Evolutionary conservation across 2,113 vertebrate genomes (phyloP).

Genomic region (Pituophis catenifer): DNA sequence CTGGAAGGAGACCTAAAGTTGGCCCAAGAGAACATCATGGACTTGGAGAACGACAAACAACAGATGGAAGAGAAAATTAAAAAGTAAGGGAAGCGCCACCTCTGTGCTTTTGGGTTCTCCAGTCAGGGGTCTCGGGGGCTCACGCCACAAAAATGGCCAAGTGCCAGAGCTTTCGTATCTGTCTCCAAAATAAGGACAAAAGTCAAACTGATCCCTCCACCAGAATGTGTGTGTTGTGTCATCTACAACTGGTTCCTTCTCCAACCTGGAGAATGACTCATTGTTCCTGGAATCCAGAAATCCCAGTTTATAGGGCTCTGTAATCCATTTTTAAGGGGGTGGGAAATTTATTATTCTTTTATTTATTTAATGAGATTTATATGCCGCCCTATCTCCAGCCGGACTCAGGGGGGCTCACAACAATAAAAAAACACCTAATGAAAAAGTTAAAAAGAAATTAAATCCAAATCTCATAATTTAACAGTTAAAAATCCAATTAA

Average conservation of each 20-base stretch:
- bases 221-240: background rate
- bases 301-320: background rate
- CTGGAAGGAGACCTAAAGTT: conserved; percentile 77
- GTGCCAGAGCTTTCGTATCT: rapidly evolving
- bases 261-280: no score
- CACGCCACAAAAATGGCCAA: rapidly evolving
- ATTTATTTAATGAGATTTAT: no score
- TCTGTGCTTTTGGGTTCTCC: no score
- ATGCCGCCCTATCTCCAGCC: no score
- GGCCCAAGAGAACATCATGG: conserved; percentile 77
- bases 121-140: background rate
- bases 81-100: conserved; percentile 53
- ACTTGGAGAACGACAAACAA: conserved; percentile 78
- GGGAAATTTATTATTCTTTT: background rate
- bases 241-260: background rate
- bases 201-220: background rate
- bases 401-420: no score
- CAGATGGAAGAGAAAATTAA: conserved; percentile 76
- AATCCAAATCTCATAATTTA: no score
- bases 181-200: background rate
- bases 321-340: background rate
- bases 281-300: background rate
- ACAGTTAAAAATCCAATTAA: no score
- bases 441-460: no score
- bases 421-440: no score